Base-by-base conservation (phyloP, 2,797 vertebrate species). In the Alauda arvensis region DNA sequence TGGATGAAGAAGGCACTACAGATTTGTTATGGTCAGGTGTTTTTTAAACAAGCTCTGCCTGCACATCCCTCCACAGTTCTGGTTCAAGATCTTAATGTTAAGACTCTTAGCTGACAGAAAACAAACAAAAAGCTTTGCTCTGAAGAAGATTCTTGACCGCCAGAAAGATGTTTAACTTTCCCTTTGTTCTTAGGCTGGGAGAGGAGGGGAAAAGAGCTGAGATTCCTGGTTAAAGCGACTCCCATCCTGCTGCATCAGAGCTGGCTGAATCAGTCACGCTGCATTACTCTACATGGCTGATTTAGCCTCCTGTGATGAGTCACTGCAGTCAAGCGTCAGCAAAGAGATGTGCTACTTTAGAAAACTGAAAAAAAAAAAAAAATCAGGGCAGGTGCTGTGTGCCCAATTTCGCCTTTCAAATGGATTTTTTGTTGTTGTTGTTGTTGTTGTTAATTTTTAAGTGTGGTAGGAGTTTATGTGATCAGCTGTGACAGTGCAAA, bases 251-350 rank as follows among this genome's bases (percentile, higher is more conserved):
- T 94, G 93, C 92, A 94, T 88, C 91, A 94, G 90, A 95, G 81
- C 69, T 76, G 87, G 88, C 77, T 93, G 78, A 93, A 94, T 95
- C 90, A 92, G 92, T 91, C 93, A 95, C 14, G 51, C 92, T 91
- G 92, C 91, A 92, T 93, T 96, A 94, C 59, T 45, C 77, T 92
- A 56, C 90, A 92, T 74, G 92, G 88, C 91, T 92, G 92, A 94
- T 95, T 93, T 93, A 90, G 75, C 88, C 88, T 92, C 42, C 1
- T 87, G 25, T 94, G 95, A 95, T 95, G 95, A 95, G 93, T 95
- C 95, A 95, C 90, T 87, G 91, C 65, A 91, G 92, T 89, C 85
- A 88, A 70, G 82, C 85, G 56, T 94, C 93, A 94, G 85, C 90
- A 89, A 65, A 92, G 88, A 91, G 65, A 92, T 84, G 88, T 86